A percentile compares a stretch with the other conserved stretches of the same genome.
Evolutionary conservation across 1,140 invertebrate genomes (phyloP).

Genomic region (Drosophila lacteicornis): DNA sequence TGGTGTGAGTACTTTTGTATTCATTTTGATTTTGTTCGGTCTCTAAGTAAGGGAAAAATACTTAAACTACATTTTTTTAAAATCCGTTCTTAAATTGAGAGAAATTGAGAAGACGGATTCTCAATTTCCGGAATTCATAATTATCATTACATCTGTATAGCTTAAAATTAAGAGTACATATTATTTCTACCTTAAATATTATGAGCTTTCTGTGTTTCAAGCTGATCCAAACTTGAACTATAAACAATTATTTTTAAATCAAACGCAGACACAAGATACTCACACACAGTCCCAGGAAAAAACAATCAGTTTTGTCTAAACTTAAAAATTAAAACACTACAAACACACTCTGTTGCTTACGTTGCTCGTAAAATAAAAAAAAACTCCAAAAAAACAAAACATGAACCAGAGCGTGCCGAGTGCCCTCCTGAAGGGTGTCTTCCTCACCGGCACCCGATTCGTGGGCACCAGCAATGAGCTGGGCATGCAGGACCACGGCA

Average conservation of each 20-base stretch:
- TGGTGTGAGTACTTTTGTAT: too few relatives aligned
- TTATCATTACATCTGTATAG: too few relatives aligned
- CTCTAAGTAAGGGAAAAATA: too few relatives aligned
- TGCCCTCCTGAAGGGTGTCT: background rate
- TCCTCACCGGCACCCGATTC: conserved; percentile 44
- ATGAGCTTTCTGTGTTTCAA: too few relatives aligned
- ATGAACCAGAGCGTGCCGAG: background rate
- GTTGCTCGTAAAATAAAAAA: background rate
- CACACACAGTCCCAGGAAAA: background rate
- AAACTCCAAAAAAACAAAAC: background rate
- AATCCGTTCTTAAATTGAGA: too few relatives aligned
- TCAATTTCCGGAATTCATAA: too few relatives aligned
- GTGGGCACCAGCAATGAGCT: conserved; percentile 20
- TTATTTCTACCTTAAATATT: background rate
- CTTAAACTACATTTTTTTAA: too few relatives aligned
- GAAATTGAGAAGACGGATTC: too few relatives aligned
- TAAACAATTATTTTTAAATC: background rate
- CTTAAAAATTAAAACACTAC: background rate
- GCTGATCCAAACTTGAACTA: background rate
- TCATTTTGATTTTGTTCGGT: too few relatives aligned
- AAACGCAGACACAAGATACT: background rate
- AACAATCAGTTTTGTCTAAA: background rate
- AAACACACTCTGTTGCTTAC: background rate
- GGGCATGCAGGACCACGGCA: conserved; percentile 65
- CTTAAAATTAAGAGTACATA: too few relatives aligned